phyloP scores from a whole-genome alignment of 2,797 vertebrate species.

The Oryzias dopingdopingensis region DNA sequence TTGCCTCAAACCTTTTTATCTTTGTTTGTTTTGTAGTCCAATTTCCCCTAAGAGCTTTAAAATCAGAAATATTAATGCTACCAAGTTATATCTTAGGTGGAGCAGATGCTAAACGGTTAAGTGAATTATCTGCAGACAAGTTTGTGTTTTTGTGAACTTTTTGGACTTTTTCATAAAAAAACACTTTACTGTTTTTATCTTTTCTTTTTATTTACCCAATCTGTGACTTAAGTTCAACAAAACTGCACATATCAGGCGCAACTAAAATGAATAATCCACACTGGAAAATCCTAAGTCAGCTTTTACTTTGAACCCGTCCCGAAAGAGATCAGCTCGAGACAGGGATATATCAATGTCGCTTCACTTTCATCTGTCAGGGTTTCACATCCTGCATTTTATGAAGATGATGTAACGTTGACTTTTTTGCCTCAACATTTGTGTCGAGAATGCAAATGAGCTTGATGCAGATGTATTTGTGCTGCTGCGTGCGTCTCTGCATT shows the following conservation, averaged over 20 bases:
- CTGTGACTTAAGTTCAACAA: slow-evolving; percentile 28
- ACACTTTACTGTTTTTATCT: slow-evolving; percentile 16
- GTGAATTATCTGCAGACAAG: not conserved
- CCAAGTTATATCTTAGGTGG: not conserved
- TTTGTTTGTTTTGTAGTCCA: not conserved
- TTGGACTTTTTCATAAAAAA: not conserved
- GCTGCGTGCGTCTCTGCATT: not conserved
- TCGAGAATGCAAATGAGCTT: slow-evolving; percentile 12
- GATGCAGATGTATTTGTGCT: slow-evolving; percentile 13
- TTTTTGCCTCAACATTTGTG: not conserved
- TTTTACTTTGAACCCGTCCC: slow-evolving; percentile 31
- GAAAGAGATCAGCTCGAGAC: slow-evolving; percentile 18
- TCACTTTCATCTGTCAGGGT: not conserved
- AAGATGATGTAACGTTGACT: not conserved
- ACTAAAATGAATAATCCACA: slow-evolving; percentile 33
- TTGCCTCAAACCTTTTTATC: slow-evolving; percentile 15
- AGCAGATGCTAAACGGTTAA: not conserved
- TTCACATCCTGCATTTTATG: slow-evolving; percentile 1
- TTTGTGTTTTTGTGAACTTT: not conserved
- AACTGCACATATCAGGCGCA: slow-evolving; percentile 4
- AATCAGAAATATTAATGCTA: not conserved
- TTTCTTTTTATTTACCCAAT: slow-evolving; percentile 30
- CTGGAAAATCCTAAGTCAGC: slow-evolving; percentile 28
- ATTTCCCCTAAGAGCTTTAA: not conserved
- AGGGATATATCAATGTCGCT: slow-evolving; percentile 6